phyloP scores from a whole-genome alignment of 2,888 invertebrate species.

The Leptinotarsa peninsularis region DNA sequence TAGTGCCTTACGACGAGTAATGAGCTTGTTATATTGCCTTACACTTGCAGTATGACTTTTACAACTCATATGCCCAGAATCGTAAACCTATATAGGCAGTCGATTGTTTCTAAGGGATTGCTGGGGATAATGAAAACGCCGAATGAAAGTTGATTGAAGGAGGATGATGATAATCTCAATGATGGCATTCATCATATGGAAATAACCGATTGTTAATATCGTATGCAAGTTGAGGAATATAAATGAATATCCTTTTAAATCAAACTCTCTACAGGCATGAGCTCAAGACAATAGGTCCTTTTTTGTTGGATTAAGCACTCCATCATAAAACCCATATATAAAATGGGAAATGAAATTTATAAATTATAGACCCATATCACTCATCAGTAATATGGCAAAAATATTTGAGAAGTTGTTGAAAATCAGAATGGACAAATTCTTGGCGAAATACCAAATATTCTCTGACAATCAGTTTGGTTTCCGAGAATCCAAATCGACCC shows the following conservation, averaged over 20 bases:
- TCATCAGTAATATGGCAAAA: no score
- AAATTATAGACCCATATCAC: no score
- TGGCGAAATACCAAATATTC: no score
- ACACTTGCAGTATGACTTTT: slow-evolving; percentile 32
- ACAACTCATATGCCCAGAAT: slow-evolving; percentile 32
- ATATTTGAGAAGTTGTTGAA: neutral
- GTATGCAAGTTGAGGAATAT: no score
- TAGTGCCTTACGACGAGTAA: slow-evolving; percentile 48
- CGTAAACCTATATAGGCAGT: slow-evolving; percentile 32
- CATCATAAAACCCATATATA: no score
- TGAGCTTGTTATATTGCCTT: slow-evolving; percentile 51
- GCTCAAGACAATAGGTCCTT: no score
- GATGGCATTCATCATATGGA: neutral
- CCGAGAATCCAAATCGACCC: neutral
- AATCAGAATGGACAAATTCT: neutral
- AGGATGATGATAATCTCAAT: neutral
- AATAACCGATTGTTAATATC: neutral
- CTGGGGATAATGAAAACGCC: slow-evolving; percentile 17
- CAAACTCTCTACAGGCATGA: no score
- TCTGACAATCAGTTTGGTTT: no score
- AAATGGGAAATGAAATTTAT: no score
- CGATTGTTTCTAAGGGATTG: slow-evolving; percentile 26
- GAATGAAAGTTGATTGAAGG: slow-evolving; percentile 2
- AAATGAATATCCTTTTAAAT: no score
- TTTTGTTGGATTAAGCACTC: no score